Evolutionary conservation across 2,113 vertebrate species (phyloP).

Genomic region (Etia nguti): DNA sequence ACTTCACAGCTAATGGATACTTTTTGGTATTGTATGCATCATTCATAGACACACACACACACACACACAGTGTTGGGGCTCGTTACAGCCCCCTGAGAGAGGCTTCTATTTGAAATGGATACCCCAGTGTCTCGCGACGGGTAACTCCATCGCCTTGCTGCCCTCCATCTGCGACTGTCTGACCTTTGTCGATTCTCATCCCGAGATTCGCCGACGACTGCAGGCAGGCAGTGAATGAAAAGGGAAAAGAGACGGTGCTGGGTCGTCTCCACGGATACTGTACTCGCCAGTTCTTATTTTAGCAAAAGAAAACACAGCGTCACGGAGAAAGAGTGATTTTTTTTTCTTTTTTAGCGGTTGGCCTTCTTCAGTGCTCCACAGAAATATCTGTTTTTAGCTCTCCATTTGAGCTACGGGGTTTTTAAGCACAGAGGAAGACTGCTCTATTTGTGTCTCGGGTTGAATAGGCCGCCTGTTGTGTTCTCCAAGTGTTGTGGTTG

Average conservation of each 20-base stretch:
- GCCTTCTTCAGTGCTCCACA: not conserved
- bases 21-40: not conserved
- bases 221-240: conserved; percentile 34
- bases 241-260: conserved; percentile 1
- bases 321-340: conserved; percentile 23
- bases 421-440: conserved; percentile 16
- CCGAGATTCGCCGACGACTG: not conserved
- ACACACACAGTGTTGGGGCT: not conserved
- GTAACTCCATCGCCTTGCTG: conserved; percentile 46
- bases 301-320: conserved; percentile 30
- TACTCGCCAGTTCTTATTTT: conserved; percentile 44
- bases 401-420: not conserved
- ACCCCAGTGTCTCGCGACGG: conserved; percentile 8
- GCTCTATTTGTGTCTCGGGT: conserved; percentile 45
- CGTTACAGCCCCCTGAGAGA: not conserved
- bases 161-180: conserved; percentile 35
- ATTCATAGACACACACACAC: not conserved
- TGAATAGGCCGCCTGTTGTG: conserved; percentile 38
- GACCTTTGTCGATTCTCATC: conserved; percentile 55
- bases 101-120: conserved; percentile 34
- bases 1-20: not conserved
- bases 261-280: conserved; percentile 30
- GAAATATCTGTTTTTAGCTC: conserved; percentile 41
- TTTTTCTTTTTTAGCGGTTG: not conserved
- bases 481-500: conserved; percentile 34